Percentiles rank a stretch among this genome's conserved stretches.
phyloP scores from a whole-genome alignment of 1,140 invertebrate species.

The Lepidotrigona ventralis region DNA sequence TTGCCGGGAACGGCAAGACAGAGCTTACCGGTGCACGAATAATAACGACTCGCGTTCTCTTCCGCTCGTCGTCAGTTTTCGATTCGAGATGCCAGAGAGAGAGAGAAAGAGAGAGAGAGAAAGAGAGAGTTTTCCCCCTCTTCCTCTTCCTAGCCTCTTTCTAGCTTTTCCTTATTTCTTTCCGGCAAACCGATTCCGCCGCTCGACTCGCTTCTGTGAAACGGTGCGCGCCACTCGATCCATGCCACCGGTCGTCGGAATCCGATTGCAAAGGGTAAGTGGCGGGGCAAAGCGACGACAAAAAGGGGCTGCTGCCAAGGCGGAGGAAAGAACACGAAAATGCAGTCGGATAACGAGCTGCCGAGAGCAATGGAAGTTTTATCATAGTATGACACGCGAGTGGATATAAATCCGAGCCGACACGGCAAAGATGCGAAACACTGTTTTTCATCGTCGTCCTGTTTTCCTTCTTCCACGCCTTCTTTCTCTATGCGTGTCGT shows the following conservation, averaged over 20 bases:
- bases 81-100: constrained; percentile 47
- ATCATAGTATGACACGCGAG: constrained; percentile 38
- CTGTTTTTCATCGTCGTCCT: background rate
- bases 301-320: background rate
- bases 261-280: constrained; percentile 45
- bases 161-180: constrained; percentile 19
- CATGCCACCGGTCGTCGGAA: constrained; percentile 32
- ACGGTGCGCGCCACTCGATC: constrained; percentile 25
- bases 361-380: constrained; percentile 51
- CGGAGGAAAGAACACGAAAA: constrained; percentile 34
- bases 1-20: constrained; percentile 37
- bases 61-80: constrained; percentile 53
- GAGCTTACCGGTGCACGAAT: constrained; percentile 62
- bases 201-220: constrained; percentile 7
- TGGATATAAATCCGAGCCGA: constrained; percentile 37
- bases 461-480: background rate
- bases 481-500: background rate
- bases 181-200: background rate
- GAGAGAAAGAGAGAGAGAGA: too few relatives aligned
- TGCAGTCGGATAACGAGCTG: constrained; percentile 49
- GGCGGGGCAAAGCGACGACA: background rate
- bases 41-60: constrained; percentile 67
- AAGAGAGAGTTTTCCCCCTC: background rate
- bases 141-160: background rate
- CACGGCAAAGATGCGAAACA: background rate